Evolutionary conservation across 2,797 vertebrate species (phyloP), one percentile per base, ranked within the genome.

Genomic region (Oreochromis mossambicus): DNA sequence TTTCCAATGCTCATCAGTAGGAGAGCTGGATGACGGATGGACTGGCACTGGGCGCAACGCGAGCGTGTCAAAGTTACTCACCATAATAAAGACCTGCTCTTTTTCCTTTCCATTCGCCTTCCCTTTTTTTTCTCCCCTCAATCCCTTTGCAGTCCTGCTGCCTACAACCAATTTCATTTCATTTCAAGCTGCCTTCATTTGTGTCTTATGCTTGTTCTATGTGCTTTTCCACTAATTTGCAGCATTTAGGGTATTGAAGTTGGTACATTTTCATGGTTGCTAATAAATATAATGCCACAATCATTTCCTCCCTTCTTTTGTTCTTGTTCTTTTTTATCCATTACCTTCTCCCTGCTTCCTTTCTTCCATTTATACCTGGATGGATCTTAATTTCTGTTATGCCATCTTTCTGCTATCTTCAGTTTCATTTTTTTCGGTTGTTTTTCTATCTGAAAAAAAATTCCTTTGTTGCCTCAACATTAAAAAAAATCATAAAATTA

Each of bases 11-110:
- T 95, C 94, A 94, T 95, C 95, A 93, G 93, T 92, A 86, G 94
- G 94, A 95, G 92, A 93, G 90, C 87, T 51, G 88, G 88, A 92
- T 94, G 94, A 95, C 87, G 94, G 96, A 96, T 95, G 95, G 95
- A 95, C 93, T 92, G 93, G 94, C 92, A 87, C 94, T 93, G 95
- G 92, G 94, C 83, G 68, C 91, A 87, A 92, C 76, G 80, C 77
- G 58, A 90, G 89, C 88, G 80, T 95, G 94, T 95, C 94, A 94
- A 73, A 94, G 91, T 94, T 92, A 91, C 93, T 94, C 91, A 87
- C 86, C 80, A 90, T 91, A 93, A 94, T 91, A 94, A 95, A 94
- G 89, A 93, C 93, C 90, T 87, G 78, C 84, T 90, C 85, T 80
- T 86, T 89, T 92, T 76, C 75, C 75, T 80, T 82, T 90, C 86